Evolutionary conservation across 2,888 invertebrate genomes (phyloP).

Genomic region (Eudasyphora cyanicolor): DNA sequence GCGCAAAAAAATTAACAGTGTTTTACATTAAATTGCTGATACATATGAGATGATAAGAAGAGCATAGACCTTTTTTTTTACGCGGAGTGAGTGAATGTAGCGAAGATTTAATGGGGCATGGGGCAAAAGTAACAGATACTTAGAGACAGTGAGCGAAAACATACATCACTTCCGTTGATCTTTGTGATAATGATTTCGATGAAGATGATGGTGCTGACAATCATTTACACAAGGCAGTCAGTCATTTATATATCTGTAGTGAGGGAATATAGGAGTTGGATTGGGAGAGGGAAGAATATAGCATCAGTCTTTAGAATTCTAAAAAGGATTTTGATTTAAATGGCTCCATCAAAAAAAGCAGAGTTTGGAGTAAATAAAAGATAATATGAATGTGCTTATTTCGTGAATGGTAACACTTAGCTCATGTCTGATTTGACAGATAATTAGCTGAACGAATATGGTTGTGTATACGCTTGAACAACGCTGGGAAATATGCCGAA

Average conservation of each 20-base stretch:
- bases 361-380: too few species aligned
- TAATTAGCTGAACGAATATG: too few species aligned
- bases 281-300: neutral
- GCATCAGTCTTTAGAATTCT: too few species aligned
- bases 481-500: too few species aligned
- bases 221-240: neutral
- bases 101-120: neutral
- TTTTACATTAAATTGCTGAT: slow-evolving; percentile 38
- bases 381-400: too few species aligned
- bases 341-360: too few species aligned
- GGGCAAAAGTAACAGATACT: slow-evolving; percentile 41
- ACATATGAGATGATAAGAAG: slow-evolving; percentile 55
- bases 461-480: too few species aligned
- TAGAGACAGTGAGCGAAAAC: slow-evolving; percentile 50
- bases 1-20: neutral
- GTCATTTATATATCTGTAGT: slow-evolving; percentile 19
- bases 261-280: slow-evolving; percentile 7
- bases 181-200: neutral
- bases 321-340: too few species aligned
- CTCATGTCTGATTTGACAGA: too few species aligned
- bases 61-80: slow-evolving; percentile 9
- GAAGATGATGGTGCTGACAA: neutral
- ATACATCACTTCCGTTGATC: slow-evolving; percentile 62
- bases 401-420: too few species aligned
- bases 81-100: neutral